These are phyloP conservation scores for Hydraecia micacea DNA, from an alignment of 2,888 invertebrate genomes.

Conservation along the genomic window DNA sequence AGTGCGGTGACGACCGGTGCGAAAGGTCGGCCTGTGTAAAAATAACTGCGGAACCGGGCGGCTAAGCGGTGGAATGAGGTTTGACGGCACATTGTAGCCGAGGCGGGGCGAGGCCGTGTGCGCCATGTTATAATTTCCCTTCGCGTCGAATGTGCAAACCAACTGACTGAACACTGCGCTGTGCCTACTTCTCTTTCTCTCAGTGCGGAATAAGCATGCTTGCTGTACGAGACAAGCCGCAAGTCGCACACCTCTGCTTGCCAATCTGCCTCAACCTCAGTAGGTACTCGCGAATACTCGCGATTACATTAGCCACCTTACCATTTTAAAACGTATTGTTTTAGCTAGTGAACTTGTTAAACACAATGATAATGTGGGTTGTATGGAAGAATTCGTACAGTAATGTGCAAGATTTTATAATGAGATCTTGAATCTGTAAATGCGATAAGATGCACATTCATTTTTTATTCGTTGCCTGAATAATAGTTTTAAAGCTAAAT, in stretches of 20 bases:
- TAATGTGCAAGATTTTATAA: background rate
- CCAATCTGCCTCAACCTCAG: constrained; percentile 58
- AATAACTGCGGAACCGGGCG: constrained; percentile 90
- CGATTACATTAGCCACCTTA: constrained; percentile 47
- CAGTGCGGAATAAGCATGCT: constrained; percentile 79
- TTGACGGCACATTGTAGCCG: constrained; percentile 90
- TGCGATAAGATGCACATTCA: background rate
- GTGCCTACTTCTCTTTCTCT: constrained; percentile 86
- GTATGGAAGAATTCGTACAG: background rate
- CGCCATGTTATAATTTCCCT: constrained; percentile 90
- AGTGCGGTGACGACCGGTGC: constrained; percentile 90
- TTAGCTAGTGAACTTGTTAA: constrained; percentile 34
- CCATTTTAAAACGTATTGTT: constrained; percentile 48
- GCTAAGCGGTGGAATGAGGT: constrained; percentile 90
- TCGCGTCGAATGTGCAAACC: constrained; percentile 89
- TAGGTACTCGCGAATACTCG: constrained; percentile 36
- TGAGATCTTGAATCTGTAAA: constrained; percentile 1
- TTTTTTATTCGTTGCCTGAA: background rate
- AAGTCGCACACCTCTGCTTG: constrained; percentile 64
- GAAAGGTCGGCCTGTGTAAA: constrained; percentile 90
- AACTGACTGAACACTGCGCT: constrained; percentile 84
- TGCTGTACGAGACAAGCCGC: constrained; percentile 74
- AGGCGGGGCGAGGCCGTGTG: constrained; percentile 89
- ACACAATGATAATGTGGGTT: constrained; percentile 6
- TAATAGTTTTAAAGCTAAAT: constrained; percentile 4